These are phyloP conservation scores for Thamnophis sirtalis DNA, from an alignment of 2,113 vertebrate species.

Conservation along the genomic window DNA sequence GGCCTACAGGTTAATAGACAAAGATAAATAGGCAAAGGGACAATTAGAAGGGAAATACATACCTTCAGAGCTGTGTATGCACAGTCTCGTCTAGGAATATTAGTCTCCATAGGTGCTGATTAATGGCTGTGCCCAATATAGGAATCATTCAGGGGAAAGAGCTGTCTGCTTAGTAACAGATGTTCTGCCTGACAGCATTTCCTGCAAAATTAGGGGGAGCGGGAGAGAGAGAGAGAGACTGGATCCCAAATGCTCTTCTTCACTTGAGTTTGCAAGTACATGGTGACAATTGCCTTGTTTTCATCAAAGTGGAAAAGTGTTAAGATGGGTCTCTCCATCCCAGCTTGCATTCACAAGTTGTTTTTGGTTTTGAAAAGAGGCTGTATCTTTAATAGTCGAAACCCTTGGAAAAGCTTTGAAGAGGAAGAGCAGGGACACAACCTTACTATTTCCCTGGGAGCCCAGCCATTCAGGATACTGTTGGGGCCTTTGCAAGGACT, in stretches of 20 bases:
- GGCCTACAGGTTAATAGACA: not conserved
- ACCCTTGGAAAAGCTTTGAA: not conserved
- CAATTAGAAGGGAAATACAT: not conserved
- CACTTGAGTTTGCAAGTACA: not conserved
- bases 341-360: not conserved
- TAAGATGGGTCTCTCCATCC: not conserved
- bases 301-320: not conserved
- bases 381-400: not conserved
- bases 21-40: constrained; percentile 12
- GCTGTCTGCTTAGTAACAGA: not conserved
- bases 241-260: not conserved
- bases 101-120: constrained; percentile 9
- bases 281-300: not conserved
- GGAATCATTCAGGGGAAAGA: not conserved
- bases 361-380: not conserved
- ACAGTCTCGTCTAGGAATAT: not conserved
- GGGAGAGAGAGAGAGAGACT: too few relatives aligned
- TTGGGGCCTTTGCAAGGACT: not conserved
- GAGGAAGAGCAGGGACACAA: not conserved
- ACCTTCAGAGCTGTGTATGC: not conserved
- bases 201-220: not conserved
- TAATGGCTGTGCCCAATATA: not conserved
- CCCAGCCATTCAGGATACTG: not conserved
- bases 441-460: not conserved
- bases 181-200: not conserved